Evolutionary conservation across 1,140 invertebrate species (phyloP).

Genomic region (Theocolax elegans): DNA sequence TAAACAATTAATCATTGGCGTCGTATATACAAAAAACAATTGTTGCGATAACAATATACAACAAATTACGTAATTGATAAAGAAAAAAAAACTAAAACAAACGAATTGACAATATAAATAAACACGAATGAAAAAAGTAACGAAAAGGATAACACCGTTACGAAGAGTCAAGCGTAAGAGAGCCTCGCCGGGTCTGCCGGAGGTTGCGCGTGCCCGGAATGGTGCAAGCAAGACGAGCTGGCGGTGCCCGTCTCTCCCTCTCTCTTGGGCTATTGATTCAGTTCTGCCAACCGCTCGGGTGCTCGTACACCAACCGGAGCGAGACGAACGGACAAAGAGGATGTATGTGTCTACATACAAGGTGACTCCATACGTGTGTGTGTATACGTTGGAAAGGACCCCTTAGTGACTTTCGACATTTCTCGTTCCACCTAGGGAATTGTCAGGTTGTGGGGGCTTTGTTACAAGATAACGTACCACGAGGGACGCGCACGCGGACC

Average conservation of each 20-base stretch:
- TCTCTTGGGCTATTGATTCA: slow-evolving; percentile 34
- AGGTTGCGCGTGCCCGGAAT: not conserved
- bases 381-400: not conserved
- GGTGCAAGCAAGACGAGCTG: not conserved
- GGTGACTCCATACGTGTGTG: too few species aligned
- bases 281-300: slow-evolving; percentile 23
- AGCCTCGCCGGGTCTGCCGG: not conserved
- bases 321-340: too few species aligned
- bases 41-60: too few species aligned
- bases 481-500: not conserved
- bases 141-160: too few species aligned
- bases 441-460: slow-evolving; percentile 1
- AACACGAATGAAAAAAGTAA: too few species aligned
- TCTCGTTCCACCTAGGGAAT: slow-evolving; percentile 22
- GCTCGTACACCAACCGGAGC: not conserved
- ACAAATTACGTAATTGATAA: too few species aligned
- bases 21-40: too few species aligned
- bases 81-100: too few species aligned
- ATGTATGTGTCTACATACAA: too few species aligned
- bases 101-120: too few species aligned
- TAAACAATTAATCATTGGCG: too few species aligned
- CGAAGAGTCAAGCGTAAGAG: slow-evolving; percentile 29
- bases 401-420: slow-evolving; percentile 28
- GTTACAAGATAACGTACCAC: slow-evolving; percentile 30
- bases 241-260: too few species aligned